Evolutionary conservation across 2,888 invertebrate genomes (phyloP), one percentile per base, ranked within the genome.

Genomic region (Drosophila engyochracea): DNA sequence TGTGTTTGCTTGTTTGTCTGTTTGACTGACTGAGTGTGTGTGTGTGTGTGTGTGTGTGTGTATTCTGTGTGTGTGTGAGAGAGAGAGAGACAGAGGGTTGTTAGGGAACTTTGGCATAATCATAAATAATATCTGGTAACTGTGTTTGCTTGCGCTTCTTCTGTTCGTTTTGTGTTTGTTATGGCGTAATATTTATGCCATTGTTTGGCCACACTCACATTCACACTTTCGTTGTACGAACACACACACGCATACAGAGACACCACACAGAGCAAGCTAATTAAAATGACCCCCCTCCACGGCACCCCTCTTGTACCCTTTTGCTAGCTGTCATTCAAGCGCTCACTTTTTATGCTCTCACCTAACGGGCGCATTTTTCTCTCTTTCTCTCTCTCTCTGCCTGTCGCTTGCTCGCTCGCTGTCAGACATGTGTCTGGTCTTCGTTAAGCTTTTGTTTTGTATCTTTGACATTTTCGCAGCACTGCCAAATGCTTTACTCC

Each of bases 401-500:
- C 25, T 51, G n/a, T 31, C 14, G n/a, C 51, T 60, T 30, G n/a
- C 1, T 14, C n/a, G 57, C n/a, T 22, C 28, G 37, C 16, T 47
- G 25, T 25, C 37, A 37, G 14, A 35, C 41, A 47, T 64, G 39
- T 7, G 54, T 60, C 60, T 51, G 39, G 28, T 49, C 33, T 60
- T 37, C 22, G 55, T n/a, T 30, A 31, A 52, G 65, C 64, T 61
- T 79, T 79, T 72, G 73, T 76, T 74, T 73, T 66, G 80, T 73
- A 76, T 75, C 74, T 86, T 79, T 86, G 73, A 76, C 82, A 86
- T 81, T 89, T 81, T 76, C 76, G 77, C 35, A 25, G 41, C 49
- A 28, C 54, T 30, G 58, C 58, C 52, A 53, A 65, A 62, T 60
- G 59, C 30, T 22, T 58, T 33, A 28, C 33, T 19, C 25, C 44